Conservation (phyloP, 2,888 invertebrate species). For the Acrocyrtus sp. region DNA sequence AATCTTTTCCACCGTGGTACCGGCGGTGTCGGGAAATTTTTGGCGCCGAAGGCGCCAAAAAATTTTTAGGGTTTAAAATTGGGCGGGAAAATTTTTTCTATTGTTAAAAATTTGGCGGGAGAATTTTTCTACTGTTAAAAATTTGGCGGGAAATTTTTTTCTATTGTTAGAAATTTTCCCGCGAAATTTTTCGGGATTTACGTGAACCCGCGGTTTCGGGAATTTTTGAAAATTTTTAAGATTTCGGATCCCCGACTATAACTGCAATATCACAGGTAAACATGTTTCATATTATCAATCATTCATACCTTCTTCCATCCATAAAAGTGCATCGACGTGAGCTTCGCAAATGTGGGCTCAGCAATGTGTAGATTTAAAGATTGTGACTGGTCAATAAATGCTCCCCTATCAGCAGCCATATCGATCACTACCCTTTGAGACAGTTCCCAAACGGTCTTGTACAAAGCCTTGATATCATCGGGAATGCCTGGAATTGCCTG, state of each 20-base stretch:
- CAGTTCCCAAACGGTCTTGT: constrained; percentile 98
- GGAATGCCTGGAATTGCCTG: constrained; percentile 89
- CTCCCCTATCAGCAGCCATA: constrained; percentile 98
- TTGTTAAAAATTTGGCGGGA: too few relatives aligned
- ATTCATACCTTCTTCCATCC: constrained; percentile 87
- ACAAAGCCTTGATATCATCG: constrained; percentile 83
- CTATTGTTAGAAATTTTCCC: too few relatives aligned
- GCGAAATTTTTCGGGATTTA: too few relatives aligned
- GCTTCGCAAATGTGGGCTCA: constrained; percentile 90
- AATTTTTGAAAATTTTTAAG: too few relatives aligned
- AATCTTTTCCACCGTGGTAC: too few relatives aligned
- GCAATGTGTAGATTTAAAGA: constrained; percentile 98
- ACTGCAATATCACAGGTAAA: not conserved
- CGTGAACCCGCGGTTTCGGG: too few relatives aligned
- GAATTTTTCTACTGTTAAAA: too few relatives aligned
- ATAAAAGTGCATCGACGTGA: constrained; percentile 98
- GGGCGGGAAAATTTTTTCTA: too few relatives aligned
- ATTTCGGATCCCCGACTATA: not conserved
- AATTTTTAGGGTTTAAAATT: too few relatives aligned
- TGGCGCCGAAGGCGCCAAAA: too few relatives aligned
- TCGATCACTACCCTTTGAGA: constrained; percentile 91
- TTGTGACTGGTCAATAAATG: constrained; percentile 99
- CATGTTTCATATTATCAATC: not conserved
- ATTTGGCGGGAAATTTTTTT: too few relatives aligned
- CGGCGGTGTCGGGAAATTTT: too few relatives aligned